A percentile compares a stretch with the other conserved stretches of the same genome.
These are phyloP conservation scores for Eciton burchellii DNA, from an alignment of 1,140 invertebrate species.

Conservation along the genomic window DNA sequence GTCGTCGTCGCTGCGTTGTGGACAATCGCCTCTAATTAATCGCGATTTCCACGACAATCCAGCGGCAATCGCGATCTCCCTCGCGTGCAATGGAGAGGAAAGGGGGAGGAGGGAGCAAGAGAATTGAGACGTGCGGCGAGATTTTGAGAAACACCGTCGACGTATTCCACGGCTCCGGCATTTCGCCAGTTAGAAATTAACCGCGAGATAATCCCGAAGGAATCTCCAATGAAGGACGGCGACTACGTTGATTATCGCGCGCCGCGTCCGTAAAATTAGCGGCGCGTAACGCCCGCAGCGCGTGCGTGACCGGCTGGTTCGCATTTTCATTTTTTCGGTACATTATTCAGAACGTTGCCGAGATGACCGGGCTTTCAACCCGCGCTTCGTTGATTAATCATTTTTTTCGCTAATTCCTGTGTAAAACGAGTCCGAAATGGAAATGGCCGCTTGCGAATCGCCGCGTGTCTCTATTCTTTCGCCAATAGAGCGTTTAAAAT, in stretches of 20 bases:
- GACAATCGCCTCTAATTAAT: conserved; percentile 42
- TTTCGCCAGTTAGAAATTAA: conserved; percentile 21
- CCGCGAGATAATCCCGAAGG: conserved; percentile 45
- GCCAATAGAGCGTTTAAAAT: not conserved
- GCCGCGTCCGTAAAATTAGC: conserved; percentile 22
- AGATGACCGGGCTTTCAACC: not conserved
- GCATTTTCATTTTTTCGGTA: conserved; percentile 42
- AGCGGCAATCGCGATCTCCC: conserved; percentile 23
- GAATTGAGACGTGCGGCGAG: conserved; percentile 24
- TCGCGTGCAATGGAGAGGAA: too few species aligned
- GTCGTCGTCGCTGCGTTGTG: too few species aligned
- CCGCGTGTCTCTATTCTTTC: not conserved
- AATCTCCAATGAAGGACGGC: conserved; percentile 60
- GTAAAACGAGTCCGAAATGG: conserved; percentile 11
- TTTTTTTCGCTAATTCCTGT: conserved; percentile 44
- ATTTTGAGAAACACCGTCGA: conserved; percentile 21
- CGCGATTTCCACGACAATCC: conserved; percentile 28
- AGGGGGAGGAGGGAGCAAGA: too few species aligned
- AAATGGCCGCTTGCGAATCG: not conserved
- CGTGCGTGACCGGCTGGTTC: too few species aligned
- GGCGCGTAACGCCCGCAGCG: conserved; percentile 8
- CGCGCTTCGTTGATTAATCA: conserved; percentile 51
- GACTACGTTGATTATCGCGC: conserved; percentile 45
- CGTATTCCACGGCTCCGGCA: conserved; percentile 5
- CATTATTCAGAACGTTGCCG: conserved; percentile 23